Base-by-base conservation (phyloP, 2,888 invertebrate genomes). In the Melipona beecheii region DNA sequence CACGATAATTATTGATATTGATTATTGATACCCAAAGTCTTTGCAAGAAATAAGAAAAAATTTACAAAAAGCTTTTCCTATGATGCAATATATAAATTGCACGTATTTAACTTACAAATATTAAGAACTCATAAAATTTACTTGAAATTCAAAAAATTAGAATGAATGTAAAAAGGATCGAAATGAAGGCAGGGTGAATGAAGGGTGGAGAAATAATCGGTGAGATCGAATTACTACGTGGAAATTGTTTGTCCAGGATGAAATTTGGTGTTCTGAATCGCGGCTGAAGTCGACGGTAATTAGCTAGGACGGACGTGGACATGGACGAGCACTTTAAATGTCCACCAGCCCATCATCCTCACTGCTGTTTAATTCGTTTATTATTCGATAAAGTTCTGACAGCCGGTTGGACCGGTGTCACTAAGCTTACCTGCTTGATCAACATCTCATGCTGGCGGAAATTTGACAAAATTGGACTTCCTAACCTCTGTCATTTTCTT, bases 271-370 rank as follows among this genome's bases (percentile, higher is more conserved):
- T 68, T 72, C 80, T 69, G 74, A 84, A 72, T 85, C 80, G 86
- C 83, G 85, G 84, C 77, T 86, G 85, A 86, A 80, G 91, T 86
- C 80, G 86, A 83, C 72, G 83, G 89, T 93, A 93, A 93, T 93
- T 93, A 93, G 91, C 78, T 84, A 68, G 87, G 91, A 93, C 91
- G 90, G 93, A 93, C 93, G 89, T 91, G 92, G 91, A 93, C 93
- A 93, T 86, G 92, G 87, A 89, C 89, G 83, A 90, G 93, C 93
- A 93, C 92, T 93, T 93, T 92, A 93, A 93, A 92, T 91, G 92
- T 93, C 93, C 86, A 90, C 90, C 90, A 86, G 87, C 75, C 89
- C 89, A 87, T 89, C 89, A 83, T 81, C 75, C 84, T 58, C 73
- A 81, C 76, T 72, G 87, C 65, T 75, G 87, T 87, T 90, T 83